Base-by-base conservation (phyloP, 2,888 invertebrate species). In the Nomada fucata region DNA sequence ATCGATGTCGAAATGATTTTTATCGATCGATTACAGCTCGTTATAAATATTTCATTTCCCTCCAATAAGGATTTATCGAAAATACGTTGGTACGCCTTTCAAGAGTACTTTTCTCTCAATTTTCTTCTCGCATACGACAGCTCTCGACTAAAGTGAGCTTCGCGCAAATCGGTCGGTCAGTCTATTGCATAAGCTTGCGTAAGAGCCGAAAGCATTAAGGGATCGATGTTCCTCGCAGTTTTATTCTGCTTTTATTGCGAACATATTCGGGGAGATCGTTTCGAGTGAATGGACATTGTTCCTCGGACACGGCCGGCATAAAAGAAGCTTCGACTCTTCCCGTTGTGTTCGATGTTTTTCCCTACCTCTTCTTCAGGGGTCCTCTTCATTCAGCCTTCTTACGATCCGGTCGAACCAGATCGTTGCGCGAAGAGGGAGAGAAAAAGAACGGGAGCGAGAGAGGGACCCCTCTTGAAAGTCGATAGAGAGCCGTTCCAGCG, bases 331-430 rank as follows among this genome's bases (percentile, higher is more conserved):
- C 52, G 71, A 57, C 60, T 71, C 63, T 67, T 29, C 60, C 60
- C 55, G 29, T 13, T 55, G 47, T 82, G 69, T 70, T 68, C 68
- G 75, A 47, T 69, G 84, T 86, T 89, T 89, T 88, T 83, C 77
- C 63, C 73, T 73, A 75, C 59, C 75, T 84, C 72, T 61, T 76
- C 75, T 82, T 80, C 81, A 23, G 85, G 73, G 85, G 76, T 81
- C 72, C 86, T 88, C 85, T 91, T 90, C 90, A 90, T 91, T 90
- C 88, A 91, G 76, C 73, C 82, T 79, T 84, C 83, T 79, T 86
- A 77, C 84, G 84, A 90, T 86, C 90, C 88, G 88, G 90, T 90
- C 73, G 80, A 79, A 89, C 90, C 88, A 88, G 90, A 89, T 88
- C 86, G 83, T 84, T 79, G 84, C 82, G 73, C 79, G 79, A 26